Evolutionary conservation across 35 echinoderm and acorn worm genomes (phyloP).

Genomic region (Hemicentrotus pulcherrimus): DNA sequence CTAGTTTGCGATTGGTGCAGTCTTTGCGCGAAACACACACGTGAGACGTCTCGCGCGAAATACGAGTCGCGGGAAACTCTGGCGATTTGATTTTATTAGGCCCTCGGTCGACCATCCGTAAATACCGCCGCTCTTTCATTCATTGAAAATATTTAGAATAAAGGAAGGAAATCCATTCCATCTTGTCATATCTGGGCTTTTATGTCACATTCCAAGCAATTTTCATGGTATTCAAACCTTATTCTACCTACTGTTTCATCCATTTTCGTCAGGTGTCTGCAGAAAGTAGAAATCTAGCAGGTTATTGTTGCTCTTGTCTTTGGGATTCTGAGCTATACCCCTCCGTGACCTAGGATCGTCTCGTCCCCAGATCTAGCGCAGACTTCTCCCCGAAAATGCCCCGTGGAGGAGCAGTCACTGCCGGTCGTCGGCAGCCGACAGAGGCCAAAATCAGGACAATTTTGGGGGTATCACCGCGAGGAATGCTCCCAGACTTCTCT

Average conservation of each 20-base stretch:
- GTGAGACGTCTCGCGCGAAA: conserved; percentile 62
- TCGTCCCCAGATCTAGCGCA: not conserved
- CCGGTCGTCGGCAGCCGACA: conserved; percentile 22
- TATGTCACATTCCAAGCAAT: not conserved
- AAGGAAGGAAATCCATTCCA: conserved; percentile 34
- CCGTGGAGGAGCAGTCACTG: conserved; percentile 23
- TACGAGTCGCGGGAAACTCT: conserved; percentile 61
- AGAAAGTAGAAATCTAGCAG: not conserved
- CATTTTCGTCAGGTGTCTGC: not conserved
- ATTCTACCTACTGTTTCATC: not conserved
- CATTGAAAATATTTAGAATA: not conserved
- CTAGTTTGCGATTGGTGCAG: conserved; percentile 42
- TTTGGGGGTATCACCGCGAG: not conserved
- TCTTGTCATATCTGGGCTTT: not conserved
- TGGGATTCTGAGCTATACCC: not conserved
- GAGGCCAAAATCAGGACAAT: conserved; percentile 19
- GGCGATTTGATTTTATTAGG: not conserved
- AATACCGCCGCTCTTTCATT: conserved; percentile 33
- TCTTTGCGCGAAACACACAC: conserved; percentile 53
- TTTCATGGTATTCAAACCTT: not conserved
- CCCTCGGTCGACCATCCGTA: not conserved
- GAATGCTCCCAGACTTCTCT: conserved; percentile 52
- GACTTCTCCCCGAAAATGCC: conserved; percentile 16
- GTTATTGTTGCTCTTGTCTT: not conserved
- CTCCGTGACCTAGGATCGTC: not conserved